Base-by-base conservation (phyloP, 2,888 invertebrate genomes). In the Andrena flavipes region DNA sequence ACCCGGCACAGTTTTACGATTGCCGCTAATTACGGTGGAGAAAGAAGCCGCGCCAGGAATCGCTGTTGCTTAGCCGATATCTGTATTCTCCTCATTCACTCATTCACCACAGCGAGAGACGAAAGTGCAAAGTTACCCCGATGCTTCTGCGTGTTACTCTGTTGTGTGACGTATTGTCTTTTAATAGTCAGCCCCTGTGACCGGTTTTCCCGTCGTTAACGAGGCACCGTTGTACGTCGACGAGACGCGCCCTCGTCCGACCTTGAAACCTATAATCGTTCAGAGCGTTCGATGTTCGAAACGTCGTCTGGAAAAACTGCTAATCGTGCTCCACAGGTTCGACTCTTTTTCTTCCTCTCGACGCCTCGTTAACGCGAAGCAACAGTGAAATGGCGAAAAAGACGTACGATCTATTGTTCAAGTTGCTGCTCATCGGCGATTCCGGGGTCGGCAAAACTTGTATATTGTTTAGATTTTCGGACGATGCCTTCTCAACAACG, bases 361-460 rank as follows among this genome's bases (percentile, higher is more conserved):
- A 56, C 79, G 73, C 62, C 42, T 70, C 70, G 62, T 82, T 79
- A 72, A 82, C 84, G 65, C 65, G 69, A 30, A 82, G 69, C 72
- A 84, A 74, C 86, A 72, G 72, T 77, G 85, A 87, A 87, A 98
- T 98, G 98, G 98, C 98, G 94, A 98, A 98, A 95, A 98, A 98
- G 96, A 98, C 98, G 88, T 98, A 98, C 95, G 98, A 98, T 95
- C 96, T 98, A 93, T 95, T 98, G 92, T 98, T 98, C 94, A 98
- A 98, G 95, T 95, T 98, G 91, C 95, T 98, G 89, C 95, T 98
- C 90, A 98, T 98, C 94, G 98, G 98, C 88, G 98, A 98, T 94
- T 98, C 98, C 70, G 98, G 98, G 89, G 98, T 98, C 88, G 98
- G 98, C 90, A 98, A 98, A 95, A 98, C 98, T 73, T 98, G 98